Evolutionary conservation across 2,113 vertebrate species (phyloP), one percentile per base, ranked within the genome.

Genomic region (Desmodus rotundus): DNA sequence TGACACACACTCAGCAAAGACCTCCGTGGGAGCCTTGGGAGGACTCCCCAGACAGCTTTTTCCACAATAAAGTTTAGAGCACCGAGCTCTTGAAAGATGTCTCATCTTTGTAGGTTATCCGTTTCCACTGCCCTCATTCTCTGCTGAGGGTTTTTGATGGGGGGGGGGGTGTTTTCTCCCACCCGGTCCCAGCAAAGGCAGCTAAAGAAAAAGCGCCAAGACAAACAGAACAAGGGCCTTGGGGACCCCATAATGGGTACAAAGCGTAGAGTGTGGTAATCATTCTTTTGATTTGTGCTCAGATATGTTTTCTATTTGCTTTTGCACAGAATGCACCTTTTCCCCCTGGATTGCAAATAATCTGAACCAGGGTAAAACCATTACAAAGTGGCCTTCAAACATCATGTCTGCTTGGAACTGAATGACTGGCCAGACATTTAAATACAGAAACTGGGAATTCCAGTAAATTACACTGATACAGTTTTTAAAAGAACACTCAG

Each of bases 281-380:
- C 85, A 97, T 98, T 98, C 96, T 98, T 98, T 97, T 98, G 97
- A 98, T 98, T 98, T 98, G 96, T 98, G 96, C 95, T 98, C 97
- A 97, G 97, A 97, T 98, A 95, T 92, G 70, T 98, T 98, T 98
- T 98, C 94, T 98, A 80, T 97, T 98, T 98, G 93, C 97, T 94
- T 98, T 95, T 50, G 72, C 93, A 97, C 95, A 97, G 96, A 98
- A 98, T 90, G 87, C 61, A 88, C n/a, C 70, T 92, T 98, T 97
- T 97, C 97, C 96, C 97, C 73, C 95, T 97, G 97, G 98, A 97
- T 83, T 98, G 95, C 96, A 97, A 97, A 98, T 98, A 95, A 98
- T 98, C 95, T 93, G 96, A 97, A 97, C 97, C 87, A 98, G 97
- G 94, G 97, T 98, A 98, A 98, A 98, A 97, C 63, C 78, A 87